Conservation (phyloP, 2,888 invertebrate genomes). For the Leptothorax acervorum region DNA sequence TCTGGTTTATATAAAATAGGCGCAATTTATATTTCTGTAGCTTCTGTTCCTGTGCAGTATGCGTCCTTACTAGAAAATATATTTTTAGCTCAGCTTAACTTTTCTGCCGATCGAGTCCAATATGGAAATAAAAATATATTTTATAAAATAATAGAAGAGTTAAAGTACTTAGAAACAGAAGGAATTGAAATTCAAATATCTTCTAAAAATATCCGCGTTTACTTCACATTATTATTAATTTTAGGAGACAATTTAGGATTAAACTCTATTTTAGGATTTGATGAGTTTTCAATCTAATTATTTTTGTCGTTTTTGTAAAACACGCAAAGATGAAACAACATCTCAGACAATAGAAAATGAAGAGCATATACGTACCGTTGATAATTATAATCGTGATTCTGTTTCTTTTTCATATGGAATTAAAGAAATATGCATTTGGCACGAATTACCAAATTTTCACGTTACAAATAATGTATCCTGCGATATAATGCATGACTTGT, state of each 20-base stretch:
- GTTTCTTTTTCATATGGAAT: background rate
- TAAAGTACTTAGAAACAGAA: too few species aligned
- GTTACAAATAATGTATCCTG: background rate
- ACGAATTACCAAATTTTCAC: constrained; percentile 22
- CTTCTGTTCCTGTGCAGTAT: too few species aligned
- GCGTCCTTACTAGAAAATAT: too few species aligned
- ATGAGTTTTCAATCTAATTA: constrained; percentile 16
- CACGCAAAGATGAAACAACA: background rate
- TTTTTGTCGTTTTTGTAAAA: constrained; percentile 15
- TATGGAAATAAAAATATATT: too few species aligned
- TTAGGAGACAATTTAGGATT: too few species aligned
- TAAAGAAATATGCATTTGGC: constrained; percentile 33
- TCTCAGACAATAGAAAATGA: background rate
- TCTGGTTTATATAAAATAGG: constrained; percentile 11
- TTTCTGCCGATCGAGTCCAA: too few species aligned
- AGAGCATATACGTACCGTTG: background rate
- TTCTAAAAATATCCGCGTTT: too few species aligned
- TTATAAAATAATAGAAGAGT: too few species aligned
- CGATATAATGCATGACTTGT: constrained; percentile 1
- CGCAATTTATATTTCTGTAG: background rate
- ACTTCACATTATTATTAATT: too few species aligned
- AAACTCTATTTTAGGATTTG: background rate
- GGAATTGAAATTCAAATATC: too few species aligned
- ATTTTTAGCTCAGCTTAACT: too few species aligned
- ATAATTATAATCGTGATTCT: background rate